These are phyloP conservation scores for Ariopsis seemanni DNA, from an alignment of 2,113 vertebrate species.

Conservation along the genomic window DNA sequence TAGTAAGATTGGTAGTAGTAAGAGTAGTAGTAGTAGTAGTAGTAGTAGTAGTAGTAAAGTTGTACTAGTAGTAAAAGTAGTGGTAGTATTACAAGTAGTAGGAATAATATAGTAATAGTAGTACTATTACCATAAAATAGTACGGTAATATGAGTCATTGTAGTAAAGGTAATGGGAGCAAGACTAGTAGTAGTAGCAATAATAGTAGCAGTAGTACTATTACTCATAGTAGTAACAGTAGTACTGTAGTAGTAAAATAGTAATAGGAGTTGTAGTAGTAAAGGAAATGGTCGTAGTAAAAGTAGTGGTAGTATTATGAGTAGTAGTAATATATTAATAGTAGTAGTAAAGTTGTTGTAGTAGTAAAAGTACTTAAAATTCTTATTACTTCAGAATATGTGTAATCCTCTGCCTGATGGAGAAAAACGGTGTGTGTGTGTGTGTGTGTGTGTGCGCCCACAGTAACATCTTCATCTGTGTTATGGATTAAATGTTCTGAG, in stretches of 20 bases:
- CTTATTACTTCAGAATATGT: too few species aligned
- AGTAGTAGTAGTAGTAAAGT: not conserved
- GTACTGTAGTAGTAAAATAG: too few species aligned
- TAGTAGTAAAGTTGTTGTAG: not conserved
- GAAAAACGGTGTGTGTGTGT: too few species aligned
- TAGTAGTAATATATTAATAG: not conserved
- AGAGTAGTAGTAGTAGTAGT: not conserved
- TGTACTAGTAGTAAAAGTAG: not conserved
- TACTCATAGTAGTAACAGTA: not conserved
- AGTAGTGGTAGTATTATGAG: not conserved
- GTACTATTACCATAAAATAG: not conserved
- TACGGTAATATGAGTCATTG: too few species aligned
- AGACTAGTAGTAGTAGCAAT: not conserved
- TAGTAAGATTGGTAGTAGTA: not conserved
- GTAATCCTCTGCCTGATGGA: too few species aligned
- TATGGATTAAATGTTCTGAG: too few species aligned
- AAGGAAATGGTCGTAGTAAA: not conserved
- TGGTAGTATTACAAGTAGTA: not conserved
- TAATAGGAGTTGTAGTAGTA: not conserved
- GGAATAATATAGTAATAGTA: not conserved
- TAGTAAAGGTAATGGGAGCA: not conserved
- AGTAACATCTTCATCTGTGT: too few species aligned
- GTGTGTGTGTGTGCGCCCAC: too few species aligned
- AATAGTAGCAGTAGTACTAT: rapidly evolving
- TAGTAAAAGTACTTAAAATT: too few species aligned